Evolutionary conservation across 2,888 invertebrate species (phyloP).

Genomic region (Agonopterix heracliana): DNA sequence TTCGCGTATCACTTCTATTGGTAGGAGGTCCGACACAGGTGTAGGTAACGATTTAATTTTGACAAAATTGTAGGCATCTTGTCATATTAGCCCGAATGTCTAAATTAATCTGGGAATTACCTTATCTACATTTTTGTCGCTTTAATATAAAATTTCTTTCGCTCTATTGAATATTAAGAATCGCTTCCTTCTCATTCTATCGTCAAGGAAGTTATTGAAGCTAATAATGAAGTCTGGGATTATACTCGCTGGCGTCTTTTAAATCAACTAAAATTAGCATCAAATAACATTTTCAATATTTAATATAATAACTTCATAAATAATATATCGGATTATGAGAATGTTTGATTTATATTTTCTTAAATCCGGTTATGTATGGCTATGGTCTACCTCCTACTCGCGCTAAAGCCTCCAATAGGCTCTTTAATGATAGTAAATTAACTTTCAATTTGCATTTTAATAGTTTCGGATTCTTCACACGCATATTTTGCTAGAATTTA

Average conservation of each 20-base stretch:
- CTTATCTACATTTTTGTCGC: slow-evolving; percentile 26
- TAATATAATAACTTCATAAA: background rate
- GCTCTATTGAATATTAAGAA: slow-evolving; percentile 5
- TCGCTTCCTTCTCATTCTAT: slow-evolving; percentile 11
- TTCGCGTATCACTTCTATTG: too few relatives aligned
- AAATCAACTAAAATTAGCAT: slow-evolving; percentile 7
- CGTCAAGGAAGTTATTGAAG: slow-evolving; percentile 4
- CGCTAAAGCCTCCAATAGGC: slow-evolving; percentile 21
- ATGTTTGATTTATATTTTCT: slow-evolving; percentile 6
- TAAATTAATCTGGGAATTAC: slow-evolving; percentile 35
- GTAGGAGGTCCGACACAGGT: slow-evolving; percentile 39
- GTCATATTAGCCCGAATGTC: slow-evolving; percentile 33
- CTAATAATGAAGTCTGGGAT: slow-evolving; percentile 2
- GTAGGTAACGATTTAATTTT: slow-evolving; percentile 63
- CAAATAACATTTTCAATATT: background rate
- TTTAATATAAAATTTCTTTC: slow-evolving; percentile 16
- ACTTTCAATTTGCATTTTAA: slow-evolving; percentile 62
- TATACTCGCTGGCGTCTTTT: slow-evolving; percentile 1
- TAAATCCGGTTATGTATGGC: slow-evolving; percentile 3
- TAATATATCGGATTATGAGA: slow-evolving; percentile 7
- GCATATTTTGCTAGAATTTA: slow-evolving; percentile 68
- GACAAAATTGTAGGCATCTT: slow-evolving; percentile 16
- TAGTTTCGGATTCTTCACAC: slow-evolving; percentile 45
- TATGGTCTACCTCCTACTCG: slow-evolving; percentile 1
- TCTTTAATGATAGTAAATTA: slow-evolving; percentile 31